phyloP scores from a whole-genome alignment of 2,113 vertebrate species.

The Bufo gargarizans region DNA sequence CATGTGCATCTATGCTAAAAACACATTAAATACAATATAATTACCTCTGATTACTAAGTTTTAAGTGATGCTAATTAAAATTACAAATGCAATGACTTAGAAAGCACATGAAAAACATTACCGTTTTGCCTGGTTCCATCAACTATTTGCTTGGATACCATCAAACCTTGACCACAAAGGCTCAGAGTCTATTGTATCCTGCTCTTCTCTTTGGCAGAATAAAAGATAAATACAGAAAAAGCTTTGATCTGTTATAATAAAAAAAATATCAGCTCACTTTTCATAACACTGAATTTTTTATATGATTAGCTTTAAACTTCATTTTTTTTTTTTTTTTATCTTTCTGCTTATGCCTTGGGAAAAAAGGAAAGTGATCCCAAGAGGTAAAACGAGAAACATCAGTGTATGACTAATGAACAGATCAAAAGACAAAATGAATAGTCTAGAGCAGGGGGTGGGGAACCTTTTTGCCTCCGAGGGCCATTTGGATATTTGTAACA shows the following conservation, averaged over 20 bases:
- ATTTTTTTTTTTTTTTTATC: not conserved
- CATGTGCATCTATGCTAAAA: too few species aligned
- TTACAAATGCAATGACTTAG: not conserved
- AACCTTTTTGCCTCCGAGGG: too few species aligned
- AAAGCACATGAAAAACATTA: not conserved
- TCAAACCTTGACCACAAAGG: not conserved
- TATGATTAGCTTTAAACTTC: conserved; percentile 1
- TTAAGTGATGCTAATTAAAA: too few species aligned
- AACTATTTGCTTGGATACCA: not conserved
- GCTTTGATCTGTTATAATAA: conserved; percentile 27
- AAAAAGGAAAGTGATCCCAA: conserved; percentile 9
- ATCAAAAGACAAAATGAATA: conserved; percentile 39
- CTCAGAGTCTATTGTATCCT: not conserved
- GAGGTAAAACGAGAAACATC: not conserved
- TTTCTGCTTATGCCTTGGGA: conserved; percentile 10
- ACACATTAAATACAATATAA: too few species aligned
- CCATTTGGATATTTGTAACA: too few species aligned
- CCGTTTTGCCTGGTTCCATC: not conserved
- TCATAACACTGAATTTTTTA: conserved; percentile 21
- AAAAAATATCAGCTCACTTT: conserved; percentile 2
- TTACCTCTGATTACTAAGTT: too few species aligned
- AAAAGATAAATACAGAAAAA: not conserved
- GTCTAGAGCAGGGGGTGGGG: not conserved
- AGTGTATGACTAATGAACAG: conserved; percentile 37
- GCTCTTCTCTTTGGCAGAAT: conserved; percentile 14